Base-by-base conservation (phyloP, 2,113 vertebrate species). In the Trematocara unimaculatum region DNA sequence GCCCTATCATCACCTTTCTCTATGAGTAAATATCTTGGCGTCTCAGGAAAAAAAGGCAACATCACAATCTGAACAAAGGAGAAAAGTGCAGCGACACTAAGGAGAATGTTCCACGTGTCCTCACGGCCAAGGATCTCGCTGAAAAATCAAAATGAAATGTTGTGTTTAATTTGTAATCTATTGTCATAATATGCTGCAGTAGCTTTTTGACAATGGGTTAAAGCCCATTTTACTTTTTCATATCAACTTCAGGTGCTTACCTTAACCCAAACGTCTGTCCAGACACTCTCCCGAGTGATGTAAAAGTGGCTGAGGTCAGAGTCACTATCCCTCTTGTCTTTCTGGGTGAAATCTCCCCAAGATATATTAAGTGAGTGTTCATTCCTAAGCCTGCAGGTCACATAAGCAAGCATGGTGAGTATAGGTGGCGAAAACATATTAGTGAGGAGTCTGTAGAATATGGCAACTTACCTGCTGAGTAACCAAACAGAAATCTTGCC, bases 21-120 rank as follows among this genome's bases (percentile, higher is more conserved):
- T 79, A 97, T 96, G 84, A 96, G 90, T 51, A 96, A 85, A 78
- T 96, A 97, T 92, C 95, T 88, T 51, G 97, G 96, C 4, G 96
- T 90, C 13, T 97, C 96, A 5, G 97, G 96, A 23, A 97, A 89
- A 78, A 95, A 94, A 9, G 95, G 96, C 85, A 97, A 82, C 3
- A 47, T 26, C 4, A 94, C 4, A 7, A 96, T 14, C 67, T 93
- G 94, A 87, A 96, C 23, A 31, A 94, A 10, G 2, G 94, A 91
- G 58, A 97, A 93, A 84, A 88, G 77, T 1, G 87, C 80, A 8
- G 96, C 85, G 42, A 96, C 79, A 58, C 86, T 91, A 13, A 97
- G 94, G 47, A 96, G 56, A n/a, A 96, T 8, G 54, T 96, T 88
- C 97, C 97, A 97, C 31, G 87, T 82, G 3, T 95, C 87, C 83